phyloP scores from a whole-genome alignment of 2,113 vertebrate species.

The Capra hircus region DNA sequence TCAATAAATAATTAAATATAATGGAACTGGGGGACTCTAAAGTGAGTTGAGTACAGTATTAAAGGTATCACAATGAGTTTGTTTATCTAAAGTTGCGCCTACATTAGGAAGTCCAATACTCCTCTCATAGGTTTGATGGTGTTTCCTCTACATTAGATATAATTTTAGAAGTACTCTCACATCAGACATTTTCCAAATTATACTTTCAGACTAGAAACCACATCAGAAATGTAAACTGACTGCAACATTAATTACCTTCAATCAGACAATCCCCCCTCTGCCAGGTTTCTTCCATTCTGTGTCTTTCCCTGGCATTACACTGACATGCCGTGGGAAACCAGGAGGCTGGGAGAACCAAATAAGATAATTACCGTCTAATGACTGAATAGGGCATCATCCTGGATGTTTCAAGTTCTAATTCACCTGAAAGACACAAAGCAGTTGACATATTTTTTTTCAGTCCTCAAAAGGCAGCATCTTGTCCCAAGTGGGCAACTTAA shows the following conservation, averaged over 20 bases:
- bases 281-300: neutral
- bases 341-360: neutral
- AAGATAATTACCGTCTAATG: neutral
- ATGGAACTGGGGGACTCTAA: constrained; percentile 26
- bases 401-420: constrained; percentile 11
- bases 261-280: neutral
- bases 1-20: constrained; percentile 66
- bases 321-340: neutral
- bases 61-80: constrained; percentile 15
- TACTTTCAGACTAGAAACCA: constrained; percentile 42
- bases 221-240: constrained; percentile 13
- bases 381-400: neutral
- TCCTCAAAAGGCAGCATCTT: neutral
- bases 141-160: constrained; percentile 36
- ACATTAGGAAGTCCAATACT: constrained; percentile 17
- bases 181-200: constrained; percentile 55
- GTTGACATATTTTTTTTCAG: neutral
- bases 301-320: neutral
- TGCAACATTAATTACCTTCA: neutral
- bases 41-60: neutral
- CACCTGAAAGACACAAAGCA: neutral
- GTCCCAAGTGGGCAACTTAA: neutral
- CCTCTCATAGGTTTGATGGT: neutral
- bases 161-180: constrained; percentile 52
- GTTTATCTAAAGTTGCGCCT: constrained; percentile 12